Evolutionary conservation across 2,888 invertebrate species (phyloP).

Genomic region (Epiblema foenella): DNA sequence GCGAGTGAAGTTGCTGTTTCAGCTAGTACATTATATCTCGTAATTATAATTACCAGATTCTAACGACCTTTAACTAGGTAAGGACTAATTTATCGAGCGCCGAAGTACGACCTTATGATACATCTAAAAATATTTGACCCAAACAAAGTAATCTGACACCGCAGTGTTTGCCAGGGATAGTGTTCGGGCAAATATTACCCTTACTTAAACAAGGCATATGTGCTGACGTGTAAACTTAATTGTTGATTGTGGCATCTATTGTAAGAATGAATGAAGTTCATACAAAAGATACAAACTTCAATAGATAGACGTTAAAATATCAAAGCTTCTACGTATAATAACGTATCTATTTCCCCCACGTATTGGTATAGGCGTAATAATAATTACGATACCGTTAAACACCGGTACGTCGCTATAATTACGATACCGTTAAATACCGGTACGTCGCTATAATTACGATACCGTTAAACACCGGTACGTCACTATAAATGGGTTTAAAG

Average conservation of each 20-base stretch:
- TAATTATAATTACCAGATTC: too few relatives aligned
- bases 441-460: constrained; percentile 12
- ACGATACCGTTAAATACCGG: not conserved
- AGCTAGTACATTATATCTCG: too few relatives aligned
- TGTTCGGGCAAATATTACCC: constrained; percentile 25
- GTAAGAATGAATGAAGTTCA: too few relatives aligned
- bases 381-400: constrained; percentile 5
- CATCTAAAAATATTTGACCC: constrained; percentile 16
- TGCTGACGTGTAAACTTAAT: too few relatives aligned
- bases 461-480: constrained; percentile 8
- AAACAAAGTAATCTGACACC: constrained; percentile 25
- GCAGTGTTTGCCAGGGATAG: constrained; percentile 15
- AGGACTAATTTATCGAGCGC: not conserved
- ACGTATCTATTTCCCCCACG: not conserved
- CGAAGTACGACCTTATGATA: constrained; percentile 17
- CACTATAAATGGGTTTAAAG: constrained; percentile 14
- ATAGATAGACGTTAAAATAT: not conserved
- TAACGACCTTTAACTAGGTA: not conserved
- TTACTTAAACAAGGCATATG: not conserved
- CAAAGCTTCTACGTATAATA: not conserved
- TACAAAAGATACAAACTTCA: not conserved
- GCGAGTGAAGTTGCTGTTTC: not conserved
- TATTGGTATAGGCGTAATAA: not conserved
- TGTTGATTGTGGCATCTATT: too few relatives aligned
- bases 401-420: constrained; percentile 15